These are phyloP conservation scores for Papilio elwesi DNA, from an alignment of 2,888 invertebrate genomes.

Conservation along the genomic window DNA sequence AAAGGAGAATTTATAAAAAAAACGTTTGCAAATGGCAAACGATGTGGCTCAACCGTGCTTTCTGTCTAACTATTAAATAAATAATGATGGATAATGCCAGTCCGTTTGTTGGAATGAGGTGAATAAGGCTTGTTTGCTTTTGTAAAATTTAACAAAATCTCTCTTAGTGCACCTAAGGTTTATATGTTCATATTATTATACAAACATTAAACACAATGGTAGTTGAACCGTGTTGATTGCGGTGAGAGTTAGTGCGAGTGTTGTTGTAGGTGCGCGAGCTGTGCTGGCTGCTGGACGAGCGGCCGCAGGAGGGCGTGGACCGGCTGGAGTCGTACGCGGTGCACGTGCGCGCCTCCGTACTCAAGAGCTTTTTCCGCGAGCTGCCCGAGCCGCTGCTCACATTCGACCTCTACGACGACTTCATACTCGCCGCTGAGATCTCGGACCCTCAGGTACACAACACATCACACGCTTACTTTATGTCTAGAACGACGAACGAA, in stretches of 20 bases:
- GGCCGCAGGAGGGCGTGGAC: slow-evolving; percentile 87
- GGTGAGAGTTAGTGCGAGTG: background rate
- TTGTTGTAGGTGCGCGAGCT: slow-evolving; percentile 86
- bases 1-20: too few species aligned
- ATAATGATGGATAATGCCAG: too few species aligned
- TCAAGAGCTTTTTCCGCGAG: slow-evolving; percentile 95
- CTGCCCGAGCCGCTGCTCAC: slow-evolving; percentile 97
- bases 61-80: too few species aligned
- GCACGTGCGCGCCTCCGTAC: slow-evolving; percentile 94
- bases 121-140: too few species aligned
- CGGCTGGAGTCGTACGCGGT: slow-evolving; percentile 92
- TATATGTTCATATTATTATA: too few species aligned
- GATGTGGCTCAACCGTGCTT: too few species aligned
- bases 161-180: too few species aligned
- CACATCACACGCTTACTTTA: background rate
- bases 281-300: slow-evolving; percentile 89
- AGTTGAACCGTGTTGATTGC: too few species aligned
- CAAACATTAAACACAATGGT: too few species aligned
- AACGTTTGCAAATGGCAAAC: too few species aligned
- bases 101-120: too few species aligned
- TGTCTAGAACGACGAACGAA: background rate
- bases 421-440: slow-evolving; percentile 94
- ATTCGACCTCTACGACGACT: slow-evolving; percentile 97
- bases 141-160: too few species aligned
- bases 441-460: slow-evolving; percentile 88